Percentiles rank a stretch among this genome's conserved stretches.
Evolutionary conservation across 2,888 invertebrate species (phyloP).

Genomic region (Cordilura impudica): DNA sequence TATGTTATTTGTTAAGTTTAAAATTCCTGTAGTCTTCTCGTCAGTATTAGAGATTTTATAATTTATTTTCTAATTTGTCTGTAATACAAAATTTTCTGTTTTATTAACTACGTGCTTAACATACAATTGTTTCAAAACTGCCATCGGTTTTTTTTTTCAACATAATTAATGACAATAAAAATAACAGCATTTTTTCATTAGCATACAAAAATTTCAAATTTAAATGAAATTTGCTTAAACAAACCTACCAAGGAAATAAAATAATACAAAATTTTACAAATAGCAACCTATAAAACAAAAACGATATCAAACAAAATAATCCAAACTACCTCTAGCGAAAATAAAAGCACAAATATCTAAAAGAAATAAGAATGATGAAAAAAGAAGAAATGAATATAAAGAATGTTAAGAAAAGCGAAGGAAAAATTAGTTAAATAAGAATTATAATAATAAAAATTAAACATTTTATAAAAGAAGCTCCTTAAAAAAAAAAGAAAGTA

Average conservation of each 20-base stretch:
- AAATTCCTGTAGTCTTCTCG: neutral
- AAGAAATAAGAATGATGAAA: neutral
- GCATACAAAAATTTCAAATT: neutral
- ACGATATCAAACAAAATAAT: conserved; percentile 1
- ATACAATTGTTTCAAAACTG: conserved; percentile 1
- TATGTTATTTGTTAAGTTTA: conserved; percentile 27
- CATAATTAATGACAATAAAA: conserved; percentile 21
- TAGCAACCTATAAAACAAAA: neutral
- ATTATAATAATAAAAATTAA: neutral
- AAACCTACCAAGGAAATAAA: neutral
- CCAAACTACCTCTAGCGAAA: conserved; percentile 49
- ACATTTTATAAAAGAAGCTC: conserved; percentile 3
- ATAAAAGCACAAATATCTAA: conserved; percentile 39
- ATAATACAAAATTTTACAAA: neutral
- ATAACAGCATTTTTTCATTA: conserved; percentile 10
- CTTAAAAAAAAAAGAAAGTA: neutral
- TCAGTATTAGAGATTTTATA: neutral
- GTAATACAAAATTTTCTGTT: conserved; percentile 17
- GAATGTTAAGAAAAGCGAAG: neutral
- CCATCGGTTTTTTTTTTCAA: neutral
- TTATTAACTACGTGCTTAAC: conserved; percentile 26
- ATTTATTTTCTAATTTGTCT: conserved; percentile 19
- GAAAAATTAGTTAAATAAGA: neutral
- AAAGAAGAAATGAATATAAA: conserved; percentile 16
- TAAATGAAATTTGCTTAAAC: neutral